Percentiles rank a stretch among this genome's conserved stretches.
Evolutionary conservation across 1,140 invertebrate genomes (phyloP).

Genomic region (Elymnias hypermnestra): DNA sequence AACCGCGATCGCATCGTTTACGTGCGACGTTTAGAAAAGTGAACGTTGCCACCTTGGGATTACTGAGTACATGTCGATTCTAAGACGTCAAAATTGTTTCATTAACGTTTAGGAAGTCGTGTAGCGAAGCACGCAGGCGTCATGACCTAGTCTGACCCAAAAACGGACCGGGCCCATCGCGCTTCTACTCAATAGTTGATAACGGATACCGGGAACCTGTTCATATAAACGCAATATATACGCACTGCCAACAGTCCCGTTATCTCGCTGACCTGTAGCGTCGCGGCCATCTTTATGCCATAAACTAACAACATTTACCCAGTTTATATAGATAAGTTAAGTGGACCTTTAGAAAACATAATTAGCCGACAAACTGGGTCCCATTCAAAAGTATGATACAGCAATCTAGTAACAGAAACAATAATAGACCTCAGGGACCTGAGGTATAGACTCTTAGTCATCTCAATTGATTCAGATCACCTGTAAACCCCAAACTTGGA

Average conservation of each 20-base stretch:
- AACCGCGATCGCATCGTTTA: slow-evolving; percentile 65
- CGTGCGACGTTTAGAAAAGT: slow-evolving; percentile 67
- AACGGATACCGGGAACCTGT: slow-evolving; percentile 64
- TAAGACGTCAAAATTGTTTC: slow-evolving; percentile 54
- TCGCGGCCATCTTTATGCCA: slow-evolving; percentile 1
- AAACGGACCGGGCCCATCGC: slow-evolving; percentile 56
- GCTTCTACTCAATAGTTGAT: slow-evolving; percentile 52
- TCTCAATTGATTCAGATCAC: no score
- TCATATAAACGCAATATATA: slow-evolving; percentile 32
- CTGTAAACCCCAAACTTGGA: no score
- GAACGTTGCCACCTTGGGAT: slow-evolving; percentile 69
- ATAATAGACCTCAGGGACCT: no score
- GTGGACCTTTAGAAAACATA: slow-evolving; percentile 1
- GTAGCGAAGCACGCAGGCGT: slow-evolving; percentile 62
- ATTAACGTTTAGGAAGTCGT: slow-evolving; percentile 43
- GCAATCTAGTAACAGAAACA: no score
- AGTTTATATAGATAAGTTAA: not conserved
- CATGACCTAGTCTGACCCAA: slow-evolving; percentile 71
- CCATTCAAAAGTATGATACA: no score
- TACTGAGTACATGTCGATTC: slow-evolving; percentile 62
- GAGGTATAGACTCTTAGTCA: no score
- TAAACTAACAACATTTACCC: slow-evolving; percentile 3
- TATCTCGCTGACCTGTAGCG: slow-evolving; percentile 34
- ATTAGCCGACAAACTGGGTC: not conserved
- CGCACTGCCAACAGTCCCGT: slow-evolving; percentile 43